Evolutionary conservation across 2,113 vertebrate species (phyloP), one percentile per base, ranked within the genome.

Genomic region (Australoheros scitulus): DNA sequence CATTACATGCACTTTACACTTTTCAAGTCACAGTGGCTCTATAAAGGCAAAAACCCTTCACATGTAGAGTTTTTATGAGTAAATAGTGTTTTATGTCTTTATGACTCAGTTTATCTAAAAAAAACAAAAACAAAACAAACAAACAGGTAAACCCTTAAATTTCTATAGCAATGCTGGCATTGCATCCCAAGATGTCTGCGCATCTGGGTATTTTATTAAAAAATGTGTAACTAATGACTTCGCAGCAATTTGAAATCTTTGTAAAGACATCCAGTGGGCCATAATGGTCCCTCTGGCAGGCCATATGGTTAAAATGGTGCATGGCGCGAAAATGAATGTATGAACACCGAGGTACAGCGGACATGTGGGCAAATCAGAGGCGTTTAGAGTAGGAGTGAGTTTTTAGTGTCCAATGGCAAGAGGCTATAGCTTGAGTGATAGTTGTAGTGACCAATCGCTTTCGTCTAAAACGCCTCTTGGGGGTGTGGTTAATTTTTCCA

Each of bases 291-390:
- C 41, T 47, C 14, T 52, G 47, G 5, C 47, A 2, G 43, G 17
- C 15, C 17, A 14, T 18, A 26, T 50, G 17, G 68, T 52, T 72
- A 52, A 70, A 50, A 29, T 26, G 11, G 13, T 64, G 34, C 11
- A 24, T 2, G 59, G 89, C 89, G 91, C 83, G 34, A 88, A 90
- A 89, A 55, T 22, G 3, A 76, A 70, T 20, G 41, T 2, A 52
- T 29, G 18, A 64, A 68, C 24, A 9, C n/a, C 18, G 11, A 61
- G 14, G 20, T 38, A 0, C 4, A 20, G 3, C 5, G 41, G 6
- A 41, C 3, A 43, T 34, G 43, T 77, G 6, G 7, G 18, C 84
- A 89, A 91, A 92, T 90, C 82, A 87, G 17, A 85, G 18, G n/a
- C 70, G 2, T 13, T 7, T 32, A 8, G 29, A 26, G 1, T 2